These are phyloP conservation scores for Petrocephalus microphthalmus DNA, from an alignment of 2,113 vertebrate species.

Conservation along the genomic window DNA sequence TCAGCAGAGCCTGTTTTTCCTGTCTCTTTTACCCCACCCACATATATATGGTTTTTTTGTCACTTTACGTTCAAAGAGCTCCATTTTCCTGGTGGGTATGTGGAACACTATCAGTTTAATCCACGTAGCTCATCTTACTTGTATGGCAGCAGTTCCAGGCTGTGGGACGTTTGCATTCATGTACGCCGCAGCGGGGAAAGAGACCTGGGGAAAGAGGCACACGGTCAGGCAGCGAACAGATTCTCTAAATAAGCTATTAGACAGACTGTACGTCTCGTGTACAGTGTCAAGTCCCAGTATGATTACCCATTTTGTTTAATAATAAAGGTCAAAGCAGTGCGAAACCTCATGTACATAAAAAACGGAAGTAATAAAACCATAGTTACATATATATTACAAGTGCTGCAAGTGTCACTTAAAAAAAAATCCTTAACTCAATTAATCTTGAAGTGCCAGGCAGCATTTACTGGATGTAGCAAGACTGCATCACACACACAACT, in stretches of 20 bases:
- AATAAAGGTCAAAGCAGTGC: background rate
- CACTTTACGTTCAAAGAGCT: background rate
- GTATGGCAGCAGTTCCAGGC: conserved; percentile 85
- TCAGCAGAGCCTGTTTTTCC: background rate
- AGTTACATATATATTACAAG: background rate
- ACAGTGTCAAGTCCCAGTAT: background rate
- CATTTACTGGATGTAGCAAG: background rate
- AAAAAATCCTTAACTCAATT: background rate
- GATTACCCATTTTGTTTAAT: background rate
- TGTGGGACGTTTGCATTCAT: conserved; percentile 93
- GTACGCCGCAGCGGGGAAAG: conserved; percentile 82
- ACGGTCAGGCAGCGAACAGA: background rate
- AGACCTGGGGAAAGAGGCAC: conserved; percentile 59
- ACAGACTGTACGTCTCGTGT: background rate
- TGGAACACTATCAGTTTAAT: background rate
- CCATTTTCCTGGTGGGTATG: background rate
- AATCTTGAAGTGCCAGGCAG: background rate
- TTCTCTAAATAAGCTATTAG: background rate
- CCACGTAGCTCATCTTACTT: conserved; percentile 61
- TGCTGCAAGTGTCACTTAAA: background rate
- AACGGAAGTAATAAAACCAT: background rate
- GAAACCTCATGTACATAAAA: background rate
- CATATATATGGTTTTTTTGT: background rate
- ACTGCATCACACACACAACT: background rate
- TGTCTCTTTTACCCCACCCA: background rate